Evolutionary conservation across 1,140 invertebrate species (phyloP).

Genomic region (Batillaria attramentaria): DNA sequence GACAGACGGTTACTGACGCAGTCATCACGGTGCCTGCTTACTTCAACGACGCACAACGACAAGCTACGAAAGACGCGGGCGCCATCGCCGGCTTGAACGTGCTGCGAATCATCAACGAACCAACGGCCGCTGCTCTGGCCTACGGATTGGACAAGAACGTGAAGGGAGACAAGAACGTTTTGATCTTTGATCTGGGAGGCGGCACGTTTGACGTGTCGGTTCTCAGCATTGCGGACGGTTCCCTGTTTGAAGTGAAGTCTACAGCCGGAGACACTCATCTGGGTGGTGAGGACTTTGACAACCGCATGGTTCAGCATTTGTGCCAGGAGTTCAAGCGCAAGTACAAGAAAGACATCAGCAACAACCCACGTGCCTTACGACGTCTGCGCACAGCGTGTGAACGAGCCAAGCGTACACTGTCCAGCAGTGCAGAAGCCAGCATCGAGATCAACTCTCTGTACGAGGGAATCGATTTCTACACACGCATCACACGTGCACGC

Average conservation of each 20-base stretch:
- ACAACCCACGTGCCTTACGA: conserved; percentile 90
- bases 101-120: conserved; percentile 72
- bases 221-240: conserved; percentile 64
- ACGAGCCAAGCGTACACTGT: conserved; percentile 87
- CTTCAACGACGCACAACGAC: conserved; percentile 73
- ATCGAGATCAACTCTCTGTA: conserved; percentile 54
- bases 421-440: conserved; percentile 56
- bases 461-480: conserved; percentile 67
- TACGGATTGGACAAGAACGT: conserved; percentile 73
- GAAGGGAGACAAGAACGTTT: conserved; percentile 74
- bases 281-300: conserved; percentile 99
- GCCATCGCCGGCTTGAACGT: conserved; percentile 76
- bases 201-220: conserved; percentile 66
- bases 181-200: conserved; percentile 67
- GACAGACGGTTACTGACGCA: conserved; percentile 46
- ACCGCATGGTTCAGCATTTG: conserved; percentile 94
- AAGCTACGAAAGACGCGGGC: conserved; percentile 72
- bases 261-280: conserved; percentile 90
- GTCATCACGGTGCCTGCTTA: conserved; percentile 68
- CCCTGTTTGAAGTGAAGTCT: conserved; percentile 91
- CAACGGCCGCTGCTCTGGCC: conserved; percentile 73
- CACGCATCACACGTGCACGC: conserved; percentile 67
- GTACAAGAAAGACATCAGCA: conserved; percentile 92
- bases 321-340: conserved; percentile 97
- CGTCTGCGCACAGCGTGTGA: conserved; percentile 93